Conservation (phyloP, 2,113 vertebrate genomes). For the Chaenocephalus aceratus region DNA sequence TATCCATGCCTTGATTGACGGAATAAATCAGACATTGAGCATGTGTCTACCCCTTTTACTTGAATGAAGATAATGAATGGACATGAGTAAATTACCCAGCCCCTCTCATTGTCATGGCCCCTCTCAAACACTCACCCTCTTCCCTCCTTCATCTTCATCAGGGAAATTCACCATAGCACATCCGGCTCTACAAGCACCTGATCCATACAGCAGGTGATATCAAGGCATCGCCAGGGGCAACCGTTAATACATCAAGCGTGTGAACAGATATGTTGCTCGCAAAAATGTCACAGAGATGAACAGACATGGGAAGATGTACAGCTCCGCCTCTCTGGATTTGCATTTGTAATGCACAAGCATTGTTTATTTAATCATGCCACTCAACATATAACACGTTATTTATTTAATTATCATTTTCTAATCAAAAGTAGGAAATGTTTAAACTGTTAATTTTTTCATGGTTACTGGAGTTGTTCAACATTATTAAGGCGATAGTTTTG, state of each 20-base stretch:
- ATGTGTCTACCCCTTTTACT: conserved; percentile 77
- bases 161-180: conserved; percentile 55
- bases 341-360: conserved; percentile 5
- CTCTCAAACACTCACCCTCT: neutral
- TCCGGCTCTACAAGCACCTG: conserved; percentile 76
- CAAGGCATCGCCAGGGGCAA: conserved; percentile 66
- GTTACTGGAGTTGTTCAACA: conserved; percentile 13
- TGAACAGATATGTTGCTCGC: conserved; percentile 79
- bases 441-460: neutral
- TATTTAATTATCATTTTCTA: neutral
- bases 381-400: no score
- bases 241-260: conserved; percentile 75
- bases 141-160: conserved; percentile 20
- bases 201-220: conserved; percentile 80
- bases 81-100: conserved; percentile 80
- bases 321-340: neutral
- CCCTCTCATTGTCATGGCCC: conserved; percentile 38
- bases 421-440: neutral
- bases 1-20: conserved; percentile 67
- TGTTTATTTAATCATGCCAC: neutral
- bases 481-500: conserved; percentile 13
- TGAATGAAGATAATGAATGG: conserved; percentile 84
- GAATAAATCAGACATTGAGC: conserved; percentile 73
- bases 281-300: conserved; percentile 80
- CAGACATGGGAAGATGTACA: conserved; percentile 42